phyloP scores from a whole-genome alignment of 2,888 invertebrate genomes.

The Siphlonurus alternatus region DNA sequence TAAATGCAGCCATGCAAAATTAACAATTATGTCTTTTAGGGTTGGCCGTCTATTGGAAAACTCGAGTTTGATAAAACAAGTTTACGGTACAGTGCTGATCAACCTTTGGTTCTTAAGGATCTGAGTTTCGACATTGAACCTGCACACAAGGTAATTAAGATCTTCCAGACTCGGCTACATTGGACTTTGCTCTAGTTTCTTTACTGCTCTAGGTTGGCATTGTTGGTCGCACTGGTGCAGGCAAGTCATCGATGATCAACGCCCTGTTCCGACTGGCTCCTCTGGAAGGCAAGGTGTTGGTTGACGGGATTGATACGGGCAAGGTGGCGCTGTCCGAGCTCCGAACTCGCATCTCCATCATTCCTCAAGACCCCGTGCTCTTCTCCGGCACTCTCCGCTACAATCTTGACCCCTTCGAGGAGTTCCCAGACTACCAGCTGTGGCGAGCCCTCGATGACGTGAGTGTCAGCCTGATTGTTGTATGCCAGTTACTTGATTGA shows the following conservation, averaged over 20 bases:
- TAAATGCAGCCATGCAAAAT: background rate
- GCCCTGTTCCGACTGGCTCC: conserved; percentile 67
- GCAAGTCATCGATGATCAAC: conserved; percentile 60
- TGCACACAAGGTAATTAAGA: conserved; percentile 19
- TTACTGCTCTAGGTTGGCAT: conserved; percentile 44
- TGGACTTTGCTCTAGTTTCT: background rate
- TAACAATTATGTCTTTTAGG: conserved; percentile 7
- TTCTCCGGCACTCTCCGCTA: conserved; percentile 75
- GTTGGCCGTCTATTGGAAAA: conserved; percentile 16
- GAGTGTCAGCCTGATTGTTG: conserved; percentile 20
- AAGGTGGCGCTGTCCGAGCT: conserved; percentile 55
- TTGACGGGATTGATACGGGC: conserved; percentile 60
- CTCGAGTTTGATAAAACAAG: conserved; percentile 17
- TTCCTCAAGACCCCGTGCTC: conserved; percentile 69
- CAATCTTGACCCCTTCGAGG: conserved; percentile 79
- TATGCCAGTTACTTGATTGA: no score
- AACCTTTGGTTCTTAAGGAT: conserved; percentile 27
- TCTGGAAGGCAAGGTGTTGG: conserved; percentile 52
- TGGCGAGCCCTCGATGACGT: conserved; percentile 77
- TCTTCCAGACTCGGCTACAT: background rate
- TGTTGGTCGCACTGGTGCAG: conserved; percentile 72
- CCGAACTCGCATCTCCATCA: conserved; percentile 61
- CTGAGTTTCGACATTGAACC: conserved; percentile 18
- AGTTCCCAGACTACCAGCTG: conserved; percentile 57
- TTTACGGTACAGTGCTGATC: conserved; percentile 24